Evolutionary conservation across 2,113 vertebrate species (phyloP).

Genomic region (Clarias magur): DNA sequence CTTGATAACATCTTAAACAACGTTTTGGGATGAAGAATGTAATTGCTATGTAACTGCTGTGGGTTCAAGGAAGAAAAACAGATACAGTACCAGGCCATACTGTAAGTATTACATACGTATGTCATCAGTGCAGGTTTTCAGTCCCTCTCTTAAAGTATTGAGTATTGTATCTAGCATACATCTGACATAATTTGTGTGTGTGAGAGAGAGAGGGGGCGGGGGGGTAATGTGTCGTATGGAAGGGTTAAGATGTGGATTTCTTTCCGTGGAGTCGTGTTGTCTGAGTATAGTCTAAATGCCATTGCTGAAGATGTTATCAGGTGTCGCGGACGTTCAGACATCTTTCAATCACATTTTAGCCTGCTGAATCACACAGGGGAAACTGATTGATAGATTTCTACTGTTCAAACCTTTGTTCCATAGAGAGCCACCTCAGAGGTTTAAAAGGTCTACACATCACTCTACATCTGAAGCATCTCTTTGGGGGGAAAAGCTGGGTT

Average conservation of each 20-base stretch:
- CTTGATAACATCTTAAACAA: no score
- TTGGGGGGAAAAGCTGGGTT: background rate
- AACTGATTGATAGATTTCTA: constrained; percentile 41
- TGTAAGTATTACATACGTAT: background rate
- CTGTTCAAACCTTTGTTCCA: constrained; percentile 37
- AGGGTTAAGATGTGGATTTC: constrained; percentile 37
- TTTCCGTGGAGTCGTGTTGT: constrained; percentile 18
- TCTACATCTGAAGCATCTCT: constrained; percentile 40
- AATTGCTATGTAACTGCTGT: no score
- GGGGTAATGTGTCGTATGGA: background rate
- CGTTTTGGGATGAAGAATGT: no score
- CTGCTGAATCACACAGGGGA: constrained; percentile 29
- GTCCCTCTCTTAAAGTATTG: background rate
- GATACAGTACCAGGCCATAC: background rate
- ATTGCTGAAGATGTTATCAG: constrained; percentile 43
- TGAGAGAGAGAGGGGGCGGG: no score
- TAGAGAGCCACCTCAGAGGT: constrained; percentile 24
- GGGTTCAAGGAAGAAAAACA: background rate
- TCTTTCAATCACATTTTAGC: constrained; percentile 40
- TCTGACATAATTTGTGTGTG: background rate
- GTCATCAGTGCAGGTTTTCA: background rate
- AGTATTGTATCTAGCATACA: background rate
- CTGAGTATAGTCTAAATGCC: constrained; percentile 33
- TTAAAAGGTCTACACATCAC: constrained; percentile 44
- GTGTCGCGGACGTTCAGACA: constrained; percentile 33